These are phyloP conservation scores for Emesis russula DNA, from an alignment of 2,888 invertebrate genomes.

Conservation along the genomic window DNA sequence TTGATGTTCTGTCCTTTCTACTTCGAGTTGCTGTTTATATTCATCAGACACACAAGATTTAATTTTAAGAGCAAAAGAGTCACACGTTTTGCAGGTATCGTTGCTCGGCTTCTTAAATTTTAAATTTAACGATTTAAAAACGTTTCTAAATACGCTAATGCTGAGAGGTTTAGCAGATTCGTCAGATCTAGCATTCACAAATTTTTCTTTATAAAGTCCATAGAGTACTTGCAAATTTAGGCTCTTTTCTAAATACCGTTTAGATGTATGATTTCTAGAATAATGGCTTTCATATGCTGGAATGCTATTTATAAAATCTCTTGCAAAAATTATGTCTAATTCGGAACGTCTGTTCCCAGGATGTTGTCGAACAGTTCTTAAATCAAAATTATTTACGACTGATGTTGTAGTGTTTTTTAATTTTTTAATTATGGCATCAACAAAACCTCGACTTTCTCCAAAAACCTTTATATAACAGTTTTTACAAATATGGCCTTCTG, in stretches of 20 bases:
- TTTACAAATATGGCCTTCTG: slow-evolving; percentile 15
- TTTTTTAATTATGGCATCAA: slow-evolving; percentile 15
- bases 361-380: slow-evolving; percentile 15
- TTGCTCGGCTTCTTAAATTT: slow-evolving; percentile 12
- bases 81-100: slow-evolving; percentile 24
- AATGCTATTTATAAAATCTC: slow-evolving; percentile 15
- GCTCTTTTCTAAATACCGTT: slow-evolving; percentile 15
- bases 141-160: not conserved
- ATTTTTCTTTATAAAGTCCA: slow-evolving; percentile 15
- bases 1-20: slow-evolving; percentile 23
- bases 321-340: slow-evolving; percentile 15
- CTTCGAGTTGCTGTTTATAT: slow-evolving; percentile 15
- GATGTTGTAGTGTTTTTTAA: slow-evolving; percentile 15
- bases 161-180: slow-evolving; percentile 15
- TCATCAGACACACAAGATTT: slow-evolving; percentile 19
- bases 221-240: slow-evolving; percentile 15
- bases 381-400: slow-evolving; percentile 15
- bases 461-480: slow-evolving; percentile 12
- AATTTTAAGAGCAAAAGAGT: slow-evolving; percentile 18
- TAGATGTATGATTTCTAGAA: slow-evolving; percentile 15
- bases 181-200: slow-evolving; percentile 15
- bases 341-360: slow-evolving; percentile 15
- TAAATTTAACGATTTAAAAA: slow-evolving; percentile 17
- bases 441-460: slow-evolving; percentile 15
- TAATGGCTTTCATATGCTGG: slow-evolving; percentile 15